Evolutionary conservation across 2,797 vertebrate species (phyloP), one percentile per base, ranked within the genome.

Genomic region (Lindbergichthys nudifrons): DNA sequence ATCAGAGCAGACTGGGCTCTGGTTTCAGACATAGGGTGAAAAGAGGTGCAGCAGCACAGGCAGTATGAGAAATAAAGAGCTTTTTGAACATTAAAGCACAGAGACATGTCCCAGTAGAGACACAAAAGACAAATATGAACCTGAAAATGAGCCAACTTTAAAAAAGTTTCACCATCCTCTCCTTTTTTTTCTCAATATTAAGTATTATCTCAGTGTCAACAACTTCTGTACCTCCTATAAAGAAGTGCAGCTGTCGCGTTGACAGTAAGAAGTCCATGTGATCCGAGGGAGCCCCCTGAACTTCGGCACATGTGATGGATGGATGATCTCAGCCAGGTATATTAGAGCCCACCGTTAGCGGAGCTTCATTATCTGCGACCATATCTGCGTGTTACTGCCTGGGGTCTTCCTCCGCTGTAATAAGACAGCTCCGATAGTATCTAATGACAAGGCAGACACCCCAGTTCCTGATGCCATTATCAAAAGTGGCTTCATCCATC

Each of bases 371-470:
- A 89, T 92, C 89, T 86, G 45, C 18, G 26, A 45, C 66, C 70
- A 73, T 83, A 89, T 91, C 83, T 86, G 65, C 52, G 4, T 82
- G 86, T 70, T 81, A 83, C 84, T 85, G 88, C 83, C 79, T 59
- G 48, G 63, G 88, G 86, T 90, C 86, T 84, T 87, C 79, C 82
- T 83, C 81, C 16, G 79, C 85, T 88, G 85, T 92, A 92, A 92
- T 90, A 92, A 93, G 89, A 88, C 88, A 85, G 84, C 81, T 78
- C 85, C 77, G 92, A 91, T 92, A 88, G 86, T 78, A 90, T 90
- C 84, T 94, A 94, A 94, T 94, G 91, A 94, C 92, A 94, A 93
- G 93, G 92, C 87, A 92, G 89, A 86, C 87, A 71, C 87, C 88
- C 75, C 66, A 39, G 91, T 91, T 92, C 92, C 92, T 92, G 92